These are phyloP conservation scores for Mormoops blainvillei DNA, from an alignment of 2,113 vertebrate genomes.

Conservation along the genomic window DNA sequence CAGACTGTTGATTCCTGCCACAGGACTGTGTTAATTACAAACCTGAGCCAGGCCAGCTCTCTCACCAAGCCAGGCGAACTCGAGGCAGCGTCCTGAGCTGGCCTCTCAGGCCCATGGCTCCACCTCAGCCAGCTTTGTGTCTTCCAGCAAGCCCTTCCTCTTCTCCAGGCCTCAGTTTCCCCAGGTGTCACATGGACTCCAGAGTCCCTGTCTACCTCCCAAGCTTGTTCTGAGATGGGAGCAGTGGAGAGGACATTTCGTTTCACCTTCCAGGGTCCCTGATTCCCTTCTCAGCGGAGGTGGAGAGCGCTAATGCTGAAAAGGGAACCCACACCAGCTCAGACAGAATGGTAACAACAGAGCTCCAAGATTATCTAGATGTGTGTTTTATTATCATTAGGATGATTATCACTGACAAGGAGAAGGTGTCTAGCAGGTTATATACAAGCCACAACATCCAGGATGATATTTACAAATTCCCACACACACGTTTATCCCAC, in stretches of 20 bases:
- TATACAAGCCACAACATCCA: background rate
- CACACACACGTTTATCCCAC: background rate
- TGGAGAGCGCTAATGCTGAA: background rate
- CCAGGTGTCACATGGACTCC: background rate
- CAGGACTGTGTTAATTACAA: background rate
- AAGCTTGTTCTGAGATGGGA: background rate
- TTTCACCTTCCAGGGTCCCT: background rate
- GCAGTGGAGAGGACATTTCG: background rate
- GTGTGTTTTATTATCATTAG: constrained; percentile 55
- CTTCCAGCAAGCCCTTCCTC: background rate
- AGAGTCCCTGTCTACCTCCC: background rate
- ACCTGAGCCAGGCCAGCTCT: background rate
- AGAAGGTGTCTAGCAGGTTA: background rate
- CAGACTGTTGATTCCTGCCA: background rate
- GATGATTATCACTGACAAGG: background rate
- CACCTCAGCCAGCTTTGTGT: background rate
- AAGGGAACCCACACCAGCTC: background rate
- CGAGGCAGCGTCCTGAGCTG: background rate
- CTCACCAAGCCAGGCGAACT: background rate
- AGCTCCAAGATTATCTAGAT: background rate
- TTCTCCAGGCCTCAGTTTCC: background rate
- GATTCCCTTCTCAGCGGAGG: background rate
- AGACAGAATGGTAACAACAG: background rate
- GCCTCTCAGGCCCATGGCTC: background rate
- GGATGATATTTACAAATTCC: background rate